Percentiles rank a stretch among this genome's conserved stretches.
Evolutionary conservation across 2,888 invertebrate species (phyloP).

Genomic region (Pheosia tremula): DNA sequence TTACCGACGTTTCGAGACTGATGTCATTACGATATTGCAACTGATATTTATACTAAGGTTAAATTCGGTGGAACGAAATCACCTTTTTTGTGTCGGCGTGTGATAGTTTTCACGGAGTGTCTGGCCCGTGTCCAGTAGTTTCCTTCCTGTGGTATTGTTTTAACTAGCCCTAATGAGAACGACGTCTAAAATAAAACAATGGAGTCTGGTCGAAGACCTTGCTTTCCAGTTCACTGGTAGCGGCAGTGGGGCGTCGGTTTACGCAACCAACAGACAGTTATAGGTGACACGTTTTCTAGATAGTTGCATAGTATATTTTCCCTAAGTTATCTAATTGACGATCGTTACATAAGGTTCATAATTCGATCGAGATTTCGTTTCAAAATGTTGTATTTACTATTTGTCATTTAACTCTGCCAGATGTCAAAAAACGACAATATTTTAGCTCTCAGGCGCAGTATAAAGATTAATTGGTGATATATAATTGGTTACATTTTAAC

Average conservation of each 20-base stretch:
- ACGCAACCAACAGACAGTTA: constrained; percentile 65
- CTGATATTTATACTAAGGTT: constrained; percentile 78
- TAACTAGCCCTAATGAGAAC: constrained; percentile 78
- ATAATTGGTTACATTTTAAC: constrained; percentile 56
- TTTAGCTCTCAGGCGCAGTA: constrained; percentile 8
- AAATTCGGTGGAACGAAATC: constrained; percentile 76
- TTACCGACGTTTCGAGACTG: constrained; percentile 71
- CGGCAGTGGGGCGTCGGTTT: constrained; percentile 72
- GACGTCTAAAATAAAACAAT: constrained; percentile 76
- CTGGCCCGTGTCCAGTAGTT: constrained; percentile 69
- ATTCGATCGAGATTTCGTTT: constrained; percentile 5
- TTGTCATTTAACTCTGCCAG: background rate
- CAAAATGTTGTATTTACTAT: constrained; percentile 10
- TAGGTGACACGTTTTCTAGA: constrained; percentile 71
- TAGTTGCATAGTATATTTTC: constrained; percentile 44
- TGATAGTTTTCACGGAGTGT: constrained; percentile 73
- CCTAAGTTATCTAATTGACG: constrained; percentile 38
- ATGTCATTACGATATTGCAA: constrained; percentile 72
- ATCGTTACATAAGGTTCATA: constrained; percentile 9
- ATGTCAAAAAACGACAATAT: background rate
- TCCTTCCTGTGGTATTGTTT: constrained; percentile 83
- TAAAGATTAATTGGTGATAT: constrained; percentile 41
- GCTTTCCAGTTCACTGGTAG: constrained; percentile 81
- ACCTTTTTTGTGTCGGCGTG: constrained; percentile 57
- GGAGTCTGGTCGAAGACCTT: constrained; percentile 75